Evolutionary conservation across 2,797 vertebrate genomes (phyloP).

Genomic region (Vespertilio murinus): DNA sequence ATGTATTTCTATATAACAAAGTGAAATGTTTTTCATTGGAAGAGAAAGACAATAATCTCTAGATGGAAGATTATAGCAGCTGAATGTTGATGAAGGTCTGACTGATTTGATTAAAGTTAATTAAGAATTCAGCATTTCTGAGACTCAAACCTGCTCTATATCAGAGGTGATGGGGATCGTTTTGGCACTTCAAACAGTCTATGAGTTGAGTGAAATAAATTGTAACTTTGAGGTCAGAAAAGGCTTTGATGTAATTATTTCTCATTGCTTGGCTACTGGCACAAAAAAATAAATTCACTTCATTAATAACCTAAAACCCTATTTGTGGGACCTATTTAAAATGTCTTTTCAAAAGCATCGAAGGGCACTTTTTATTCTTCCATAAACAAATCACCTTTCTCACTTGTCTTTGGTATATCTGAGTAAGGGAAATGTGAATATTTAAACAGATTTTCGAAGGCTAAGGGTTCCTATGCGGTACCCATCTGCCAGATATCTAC

Average conservation of each 20-base stretch:
- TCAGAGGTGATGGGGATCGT: constrained; percentile 73
- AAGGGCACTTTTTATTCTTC: background rate
- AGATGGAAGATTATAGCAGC: constrained; percentile 64
- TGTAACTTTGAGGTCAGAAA: constrained; percentile 64
- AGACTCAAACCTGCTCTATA: constrained; percentile 69
- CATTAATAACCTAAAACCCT: constrained; percentile 11
- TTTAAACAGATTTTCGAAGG: background rate
- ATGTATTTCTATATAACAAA: constrained; percentile 49
- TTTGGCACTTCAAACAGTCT: constrained; percentile 77
- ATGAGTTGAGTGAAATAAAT: constrained; percentile 69
- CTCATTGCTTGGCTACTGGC: constrained; percentile 32
- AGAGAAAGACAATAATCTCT: constrained; percentile 67
- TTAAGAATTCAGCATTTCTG: constrained; percentile 65
- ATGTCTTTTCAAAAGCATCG: background rate
- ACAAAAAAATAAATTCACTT: constrained; percentile 44
- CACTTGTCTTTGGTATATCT: background rate
- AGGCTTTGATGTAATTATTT: constrained; percentile 75
- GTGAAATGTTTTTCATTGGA: constrained; percentile 60
- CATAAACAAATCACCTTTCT: constrained; percentile 17
- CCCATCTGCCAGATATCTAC: background rate
- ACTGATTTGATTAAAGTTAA: constrained; percentile 81
- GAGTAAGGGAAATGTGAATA: background rate
- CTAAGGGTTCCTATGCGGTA: background rate
- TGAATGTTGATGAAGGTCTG: constrained; percentile 78
- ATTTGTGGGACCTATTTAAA: background rate